Evolutionary conservation across 2,888 invertebrate genomes (phyloP).

Genomic region (Blastobasis lacticolella): DNA sequence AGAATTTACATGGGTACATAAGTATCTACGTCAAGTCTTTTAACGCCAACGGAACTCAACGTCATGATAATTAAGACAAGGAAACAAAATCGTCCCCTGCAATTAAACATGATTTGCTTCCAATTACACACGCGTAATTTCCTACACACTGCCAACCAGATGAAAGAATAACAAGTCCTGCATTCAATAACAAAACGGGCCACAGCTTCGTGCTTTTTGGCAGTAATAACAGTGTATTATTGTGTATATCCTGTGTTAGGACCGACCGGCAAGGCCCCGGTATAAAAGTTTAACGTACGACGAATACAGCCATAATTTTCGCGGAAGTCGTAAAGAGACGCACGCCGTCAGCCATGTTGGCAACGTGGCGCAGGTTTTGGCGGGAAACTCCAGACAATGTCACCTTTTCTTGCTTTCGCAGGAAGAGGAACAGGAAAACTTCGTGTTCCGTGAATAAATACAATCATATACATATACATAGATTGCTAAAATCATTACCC

Average conservation of each 20-base stretch:
- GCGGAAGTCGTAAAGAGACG: conserved; percentile 61
- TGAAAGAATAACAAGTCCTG: too few relatives aligned
- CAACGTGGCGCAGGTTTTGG: conserved; percentile 48
- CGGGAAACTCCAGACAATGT: conserved; percentile 33
- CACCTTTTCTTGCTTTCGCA: conserved; percentile 3
- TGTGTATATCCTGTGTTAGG: conserved; percentile 26
- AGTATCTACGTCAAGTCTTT: too few relatives aligned
- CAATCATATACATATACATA: too few relatives aligned
- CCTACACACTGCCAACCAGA: too few relatives aligned
- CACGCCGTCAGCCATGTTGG: conserved; percentile 50
- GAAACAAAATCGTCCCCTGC: too few relatives aligned
- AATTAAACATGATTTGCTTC: too few relatives aligned
- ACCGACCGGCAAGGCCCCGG: conserved; percentile 27
- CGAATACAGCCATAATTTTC: conserved; percentile 56
- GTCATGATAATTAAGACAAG: too few relatives aligned
- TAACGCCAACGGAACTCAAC: too few relatives aligned
- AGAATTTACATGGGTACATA: background rate
- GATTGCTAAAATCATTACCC: too few relatives aligned
- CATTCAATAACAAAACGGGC: conserved; percentile 18
- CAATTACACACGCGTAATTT: too few relatives aligned
- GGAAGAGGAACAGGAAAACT: too few relatives aligned
- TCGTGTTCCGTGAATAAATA: too few relatives aligned
- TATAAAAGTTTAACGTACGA: conserved; percentile 62
- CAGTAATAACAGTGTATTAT: conserved; percentile 36
- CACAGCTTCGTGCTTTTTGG: conserved; percentile 28